phyloP scores from a whole-genome alignment of 2,113 vertebrate species.

The Aplodontia rufa region DNA sequence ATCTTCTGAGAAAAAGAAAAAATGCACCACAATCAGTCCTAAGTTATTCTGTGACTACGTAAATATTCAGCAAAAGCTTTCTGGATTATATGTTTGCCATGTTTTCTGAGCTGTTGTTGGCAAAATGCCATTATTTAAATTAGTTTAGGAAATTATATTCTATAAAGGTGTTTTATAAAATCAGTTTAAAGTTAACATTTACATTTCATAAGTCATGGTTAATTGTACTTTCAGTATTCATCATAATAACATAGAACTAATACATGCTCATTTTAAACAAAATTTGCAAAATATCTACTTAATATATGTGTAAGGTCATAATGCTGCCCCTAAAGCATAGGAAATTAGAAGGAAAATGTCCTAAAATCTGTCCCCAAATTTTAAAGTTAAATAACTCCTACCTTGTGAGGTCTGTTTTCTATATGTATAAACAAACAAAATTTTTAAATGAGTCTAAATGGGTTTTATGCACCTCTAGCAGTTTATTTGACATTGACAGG shows the following conservation, averaged over 20 bases:
- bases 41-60: not conserved
- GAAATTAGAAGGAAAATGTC: not conserved
- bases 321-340: not conserved
- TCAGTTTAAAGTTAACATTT: constrained; percentile 12
- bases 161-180: not conserved
- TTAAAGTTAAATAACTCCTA: not conserved
- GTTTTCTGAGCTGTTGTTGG: not conserved
- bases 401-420: not conserved
- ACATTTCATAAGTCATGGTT: not conserved
- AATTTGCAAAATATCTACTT: not conserved
- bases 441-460: not conserved
- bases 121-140: constrained; percentile 24
- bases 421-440: not conserved
- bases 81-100: not conserved
- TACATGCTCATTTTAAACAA: not conserved
- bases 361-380: not conserved
- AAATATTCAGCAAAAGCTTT: constrained; percentile 31
- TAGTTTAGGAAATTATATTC: not conserved
- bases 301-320: not conserved
- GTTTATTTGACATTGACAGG: not conserved
- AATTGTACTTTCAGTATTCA: not conserved
- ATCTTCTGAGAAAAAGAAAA: constrained; percentile 1
- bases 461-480: not conserved
- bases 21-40: not conserved
- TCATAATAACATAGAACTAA: not conserved